These are phyloP conservation scores for Taenaris catops DNA, from an alignment of 2,888 invertebrate genomes.

Conservation along the genomic window DNA sequence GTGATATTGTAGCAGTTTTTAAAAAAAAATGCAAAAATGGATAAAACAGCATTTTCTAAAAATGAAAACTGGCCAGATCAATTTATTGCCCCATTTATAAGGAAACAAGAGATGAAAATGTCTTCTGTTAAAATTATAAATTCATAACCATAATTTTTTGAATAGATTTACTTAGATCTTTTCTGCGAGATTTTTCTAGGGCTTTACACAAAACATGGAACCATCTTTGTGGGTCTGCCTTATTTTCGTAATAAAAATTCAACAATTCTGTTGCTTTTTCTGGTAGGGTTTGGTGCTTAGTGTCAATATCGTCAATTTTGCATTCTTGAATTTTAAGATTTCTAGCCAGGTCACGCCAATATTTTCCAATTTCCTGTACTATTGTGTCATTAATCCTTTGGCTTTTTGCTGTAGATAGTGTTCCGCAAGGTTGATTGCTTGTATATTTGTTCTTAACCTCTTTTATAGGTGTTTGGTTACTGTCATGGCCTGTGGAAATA, in stretches of 20 bases:
- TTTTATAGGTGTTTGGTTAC: constrained; percentile 19
- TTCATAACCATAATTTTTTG: constrained; percentile 61
- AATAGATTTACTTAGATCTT: constrained; percentile 47
- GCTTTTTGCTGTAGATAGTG: constrained; percentile 39
- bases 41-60: too few species aligned
- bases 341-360: constrained; percentile 59
- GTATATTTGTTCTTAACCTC: constrained; percentile 23
- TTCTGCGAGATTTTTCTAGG: constrained; percentile 51
- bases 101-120: too few species aligned
- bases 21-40: too few species aligned
- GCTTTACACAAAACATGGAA: constrained; percentile 56
- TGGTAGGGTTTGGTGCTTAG: constrained; percentile 30
- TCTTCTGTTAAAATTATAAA: constrained; percentile 34
- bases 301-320: constrained; percentile 54
- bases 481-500: constrained; percentile 31
- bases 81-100: too few species aligned
- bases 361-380: constrained; percentile 50
- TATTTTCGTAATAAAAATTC: constrained; percentile 37
- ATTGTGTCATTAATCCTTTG: constrained; percentile 49
- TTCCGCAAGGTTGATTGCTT: constrained; percentile 25
- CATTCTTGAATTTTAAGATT: constrained; percentile 53
- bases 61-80: too few species aligned
- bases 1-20: too few species aligned
- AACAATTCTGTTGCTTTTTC: constrained; percentile 47
- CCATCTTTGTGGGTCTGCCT: constrained; percentile 55